phyloP scores from a whole-genome alignment of 2,113 vertebrate genomes.

The Vulpes vulpes region DNA sequence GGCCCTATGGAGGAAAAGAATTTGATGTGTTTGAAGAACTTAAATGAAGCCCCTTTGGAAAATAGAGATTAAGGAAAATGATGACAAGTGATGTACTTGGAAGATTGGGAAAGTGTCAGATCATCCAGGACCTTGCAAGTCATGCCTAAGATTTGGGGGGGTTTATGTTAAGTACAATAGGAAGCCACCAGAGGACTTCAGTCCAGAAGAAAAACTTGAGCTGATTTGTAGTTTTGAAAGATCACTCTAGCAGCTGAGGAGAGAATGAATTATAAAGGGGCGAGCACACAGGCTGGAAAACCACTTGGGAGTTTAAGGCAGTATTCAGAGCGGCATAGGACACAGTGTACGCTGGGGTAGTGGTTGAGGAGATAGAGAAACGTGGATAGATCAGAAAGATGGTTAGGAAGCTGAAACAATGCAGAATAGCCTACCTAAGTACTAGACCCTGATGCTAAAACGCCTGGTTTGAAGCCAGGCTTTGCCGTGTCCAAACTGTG shows the following conservation, averaged over 20 bases:
- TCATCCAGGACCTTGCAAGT: background rate
- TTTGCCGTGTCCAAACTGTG: background rate
- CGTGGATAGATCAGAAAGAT: background rate
- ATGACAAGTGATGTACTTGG: background rate
- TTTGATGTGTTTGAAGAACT: background rate
- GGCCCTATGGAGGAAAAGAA: background rate
- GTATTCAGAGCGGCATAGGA: background rate
- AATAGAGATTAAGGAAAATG: background rate
- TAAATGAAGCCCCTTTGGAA: background rate
- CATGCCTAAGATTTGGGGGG: background rate
- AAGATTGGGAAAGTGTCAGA: background rate
- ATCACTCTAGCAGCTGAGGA: background rate
- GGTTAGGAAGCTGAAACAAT: background rate
- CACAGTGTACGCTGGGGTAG: background rate
- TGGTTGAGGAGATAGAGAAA: background rate
- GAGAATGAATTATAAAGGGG: background rate
- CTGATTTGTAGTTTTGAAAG: background rate
- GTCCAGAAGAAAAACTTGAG: slow-evolving; percentile 1
- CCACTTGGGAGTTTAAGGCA: background rate
- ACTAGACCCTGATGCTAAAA: background rate
- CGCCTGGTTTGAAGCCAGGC: background rate
- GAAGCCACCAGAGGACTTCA: background rate
- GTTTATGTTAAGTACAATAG: background rate
- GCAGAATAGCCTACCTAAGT: background rate
- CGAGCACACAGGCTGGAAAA: background rate